Percentiles rank a stretch among this genome's conserved stretches.
These are phyloP conservation scores for Papilio protenor DNA, from an alignment of 2,888 invertebrate species.

Conservation along the genomic window DNA sequence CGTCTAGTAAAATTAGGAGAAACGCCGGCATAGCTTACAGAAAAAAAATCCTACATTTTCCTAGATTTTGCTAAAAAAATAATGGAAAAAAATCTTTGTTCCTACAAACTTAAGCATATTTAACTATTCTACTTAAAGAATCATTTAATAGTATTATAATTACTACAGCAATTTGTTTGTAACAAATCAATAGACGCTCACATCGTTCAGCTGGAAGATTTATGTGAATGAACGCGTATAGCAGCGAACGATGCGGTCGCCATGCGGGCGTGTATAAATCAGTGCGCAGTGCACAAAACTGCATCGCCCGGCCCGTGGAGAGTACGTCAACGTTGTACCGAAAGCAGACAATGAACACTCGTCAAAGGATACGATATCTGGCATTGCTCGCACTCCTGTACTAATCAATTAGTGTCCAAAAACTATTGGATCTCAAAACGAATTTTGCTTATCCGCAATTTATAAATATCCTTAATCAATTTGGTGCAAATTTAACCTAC, in stretches of 20 bases:
- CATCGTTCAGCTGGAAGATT: constrained; percentile 27
- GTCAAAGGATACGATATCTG: neutral
- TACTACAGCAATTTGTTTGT: neutral
- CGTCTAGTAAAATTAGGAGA: neutral
- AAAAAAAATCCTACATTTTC: too few relatives aligned
- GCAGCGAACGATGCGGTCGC: constrained; percentile 39
- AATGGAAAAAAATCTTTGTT: too few relatives aligned
- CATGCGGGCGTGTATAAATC: constrained; percentile 72
- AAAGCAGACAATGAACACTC: constrained; percentile 47
- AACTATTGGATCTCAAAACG: too few relatives aligned
- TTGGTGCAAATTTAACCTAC: too few relatives aligned
- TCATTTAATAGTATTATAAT: neutral
- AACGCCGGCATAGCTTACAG: too few relatives aligned
- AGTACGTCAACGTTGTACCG: constrained; percentile 67
- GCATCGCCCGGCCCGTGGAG: constrained; percentile 62
- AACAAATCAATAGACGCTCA: constrained; percentile 23
- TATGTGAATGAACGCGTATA: constrained; percentile 24
- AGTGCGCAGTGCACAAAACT: constrained; percentile 69
- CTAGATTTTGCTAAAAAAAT: too few relatives aligned
- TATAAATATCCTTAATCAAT: too few relatives aligned
- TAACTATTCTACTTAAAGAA: neutral
- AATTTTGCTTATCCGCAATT: too few relatives aligned
- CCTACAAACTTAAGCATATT: too few relatives aligned
- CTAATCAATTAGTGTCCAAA: too few relatives aligned
- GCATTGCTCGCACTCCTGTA: neutral